Base-by-base conservation (phyloP, 2,888 invertebrate species). In the Cremastinae sp. region DNA sequence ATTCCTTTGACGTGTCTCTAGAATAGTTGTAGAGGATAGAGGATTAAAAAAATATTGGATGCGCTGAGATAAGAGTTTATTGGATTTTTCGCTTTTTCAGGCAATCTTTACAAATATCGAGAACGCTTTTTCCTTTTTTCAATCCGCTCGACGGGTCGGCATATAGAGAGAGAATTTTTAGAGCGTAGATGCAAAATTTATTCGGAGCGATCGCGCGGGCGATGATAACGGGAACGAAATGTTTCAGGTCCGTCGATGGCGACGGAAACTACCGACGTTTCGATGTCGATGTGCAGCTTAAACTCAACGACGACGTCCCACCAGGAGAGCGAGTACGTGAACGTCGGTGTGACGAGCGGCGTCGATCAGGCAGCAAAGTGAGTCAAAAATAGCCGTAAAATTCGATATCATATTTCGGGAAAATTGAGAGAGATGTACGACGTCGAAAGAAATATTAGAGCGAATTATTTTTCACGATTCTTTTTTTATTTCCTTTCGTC, bases 181-280 rank as follows among this genome's bases (percentile, higher is more conserved):
- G 16, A 54, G 12, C 43, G 54, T 54, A 43, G 54, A 43, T 34
- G 47, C 12, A 14, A 8, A 28, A 20, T 64, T 64, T 41, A 2
- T 64, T 41, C 41, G 22, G 7, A 4, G 0, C 1, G 16, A 49
- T 49, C 7, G 3, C 28, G 36, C 10, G 12, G 5, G 41, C 16
- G 14, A 28, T 9, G 14, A 34, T 22, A 34, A 34, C 38, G 20
- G 87, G 89, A 59, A 87, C 85, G 9, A 89, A 71, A 62, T 80
- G 75, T 83, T 87, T 66, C 85, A 91, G 91, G 90, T 75, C 88
- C 90, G 59, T 91, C 91, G 70, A 87, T 90, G 75, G 90, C 90
- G 9, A 90, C 89, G 62, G 91, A 91, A 84, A 91, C 90, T 61
- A 92, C 92, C 41, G 92, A 92, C 83, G 88, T 92, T 73, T 91